Percentiles rank a stretch among this genome's conserved stretches.
phyloP scores from a whole-genome alignment of 1,140 invertebrate genomes.

The Panagrolaimus sp. region DNA sequence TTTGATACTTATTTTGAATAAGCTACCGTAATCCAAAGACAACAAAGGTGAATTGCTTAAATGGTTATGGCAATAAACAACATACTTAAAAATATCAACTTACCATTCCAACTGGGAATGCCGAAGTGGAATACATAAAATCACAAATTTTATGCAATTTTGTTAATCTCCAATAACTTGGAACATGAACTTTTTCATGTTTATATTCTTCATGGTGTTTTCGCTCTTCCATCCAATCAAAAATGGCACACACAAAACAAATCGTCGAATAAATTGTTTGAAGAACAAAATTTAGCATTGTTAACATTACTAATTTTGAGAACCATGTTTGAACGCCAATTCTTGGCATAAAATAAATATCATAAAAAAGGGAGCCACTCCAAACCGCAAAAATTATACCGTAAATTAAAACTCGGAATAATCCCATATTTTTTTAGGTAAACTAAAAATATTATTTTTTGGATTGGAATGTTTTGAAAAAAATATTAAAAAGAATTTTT shows the following conservation, averaged over 20 bases:
- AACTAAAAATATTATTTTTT: not conserved
- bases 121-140: conserved; percentile 48
- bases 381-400: conserved; percentile 48
- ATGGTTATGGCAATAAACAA: too few species aligned
- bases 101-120: conserved; percentile 50
- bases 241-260: conserved; percentile 48
- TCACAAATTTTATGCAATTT: conserved; percentile 48
- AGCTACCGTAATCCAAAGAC: conserved; percentile 22
- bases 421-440: conserved; percentile 29
- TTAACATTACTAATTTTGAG: conserved; percentile 58
- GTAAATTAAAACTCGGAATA: conserved; percentile 47
- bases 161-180: conserved; percentile 48
- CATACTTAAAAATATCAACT: too few species aligned
- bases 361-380: conserved; percentile 43
- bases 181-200: conserved; percentile 31
- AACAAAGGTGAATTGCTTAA: too few species aligned
- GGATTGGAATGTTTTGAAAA: not conserved
- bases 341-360: conserved; percentile 59
- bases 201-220: conserved; percentile 9
- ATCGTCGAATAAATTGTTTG: conserved; percentile 64
- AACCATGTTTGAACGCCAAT: conserved; percentile 61
- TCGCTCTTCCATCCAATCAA: conserved; percentile 46
- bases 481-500: not conserved
- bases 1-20: too few species aligned
- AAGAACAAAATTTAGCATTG: conserved; percentile 65